A percentile compares a stretch with the other conserved stretches of the same genome.
phyloP scores from a whole-genome alignment of 2,888 invertebrate species.

The Plebejus melissa region DNA sequence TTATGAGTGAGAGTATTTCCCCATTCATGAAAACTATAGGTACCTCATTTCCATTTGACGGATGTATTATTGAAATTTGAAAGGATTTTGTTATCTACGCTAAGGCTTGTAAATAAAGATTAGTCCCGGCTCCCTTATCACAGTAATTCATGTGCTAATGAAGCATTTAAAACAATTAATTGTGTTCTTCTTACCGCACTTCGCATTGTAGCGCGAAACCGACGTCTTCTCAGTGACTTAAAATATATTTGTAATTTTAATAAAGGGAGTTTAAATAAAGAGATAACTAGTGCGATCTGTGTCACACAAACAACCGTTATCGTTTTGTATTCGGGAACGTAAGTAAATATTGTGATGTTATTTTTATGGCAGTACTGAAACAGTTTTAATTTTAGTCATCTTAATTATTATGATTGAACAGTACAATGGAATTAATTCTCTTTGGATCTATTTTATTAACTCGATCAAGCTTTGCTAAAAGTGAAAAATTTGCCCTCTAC shows the following conservation, averaged over 20 bases:
- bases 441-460: neutral
- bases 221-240: slow-evolving; percentile 19
- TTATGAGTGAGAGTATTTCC: neutral
- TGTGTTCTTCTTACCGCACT: slow-evolving; percentile 35
- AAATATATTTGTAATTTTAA: neutral
- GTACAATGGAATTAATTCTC: neutral
- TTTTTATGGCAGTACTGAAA: slow-evolving; percentile 6
- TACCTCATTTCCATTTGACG: slow-evolving; percentile 10
- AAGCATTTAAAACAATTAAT: slow-evolving; percentile 42
- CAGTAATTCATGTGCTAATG: slow-evolving; percentile 43
- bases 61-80: slow-evolving; percentile 20
- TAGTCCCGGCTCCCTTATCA: slow-evolving; percentile 40
- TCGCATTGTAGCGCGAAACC: slow-evolving; percentile 36
- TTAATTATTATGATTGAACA: neutral
- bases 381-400: neutral
- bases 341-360: slow-evolving; percentile 16
- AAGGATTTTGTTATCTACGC: slow-evolving; percentile 29
- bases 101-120: slow-evolving; percentile 38
- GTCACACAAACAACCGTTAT: neutral
- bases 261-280: neutral
- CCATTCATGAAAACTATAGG: neutral
- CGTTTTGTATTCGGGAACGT: slow-evolving; percentile 6
- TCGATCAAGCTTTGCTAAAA: neutral
- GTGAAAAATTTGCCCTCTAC: neutral
- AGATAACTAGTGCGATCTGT: slow-evolving; percentile 1